A percentile compares a stretch with the other conserved stretches of the same genome.
Conservation (phyloP, 92 coral and sea anemone genomes). For the Parazoanthus swiftii region DNA sequence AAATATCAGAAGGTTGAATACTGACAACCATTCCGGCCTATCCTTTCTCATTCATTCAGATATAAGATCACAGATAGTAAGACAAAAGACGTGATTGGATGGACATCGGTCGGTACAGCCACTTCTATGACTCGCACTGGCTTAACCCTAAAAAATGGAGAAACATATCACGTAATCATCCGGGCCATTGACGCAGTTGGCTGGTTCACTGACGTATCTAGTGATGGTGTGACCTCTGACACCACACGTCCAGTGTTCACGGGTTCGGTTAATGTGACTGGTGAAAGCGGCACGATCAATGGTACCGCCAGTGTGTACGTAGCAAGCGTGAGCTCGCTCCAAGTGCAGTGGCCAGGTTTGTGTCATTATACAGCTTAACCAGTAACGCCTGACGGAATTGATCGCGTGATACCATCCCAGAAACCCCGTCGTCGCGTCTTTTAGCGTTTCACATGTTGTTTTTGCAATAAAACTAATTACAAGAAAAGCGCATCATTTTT, state of each 20-base stretch:
- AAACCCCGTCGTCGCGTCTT: too few species aligned
- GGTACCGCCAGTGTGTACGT: slow-evolving; percentile 27
- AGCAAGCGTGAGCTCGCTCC: slow-evolving; percentile 26
- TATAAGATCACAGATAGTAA: slow-evolving; percentile 70
- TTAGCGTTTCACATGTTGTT: too few species aligned
- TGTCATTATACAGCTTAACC: neutral
- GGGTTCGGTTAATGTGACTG: slow-evolving; percentile 29
- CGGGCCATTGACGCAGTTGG: slow-evolving; percentile 41
- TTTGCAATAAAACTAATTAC: too few species aligned
- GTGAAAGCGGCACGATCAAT: slow-evolving; percentile 5
- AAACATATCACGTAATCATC: slow-evolving; percentile 24
- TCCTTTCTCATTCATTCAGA: neutral
- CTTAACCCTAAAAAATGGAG: slow-evolving; percentile 41
- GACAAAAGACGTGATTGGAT: slow-evolving; percentile 51
- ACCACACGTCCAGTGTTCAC: slow-evolving; percentile 41
- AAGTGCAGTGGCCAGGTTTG: slow-evolving; percentile 45
- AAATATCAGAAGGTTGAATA: too few species aligned
- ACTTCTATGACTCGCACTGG: slow-evolving; percentile 62
- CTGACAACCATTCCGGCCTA: too few species aligned
- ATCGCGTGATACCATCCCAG: too few species aligned
- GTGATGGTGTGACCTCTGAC: slow-evolving; percentile 45
- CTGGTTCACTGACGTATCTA: slow-evolving; percentile 34
- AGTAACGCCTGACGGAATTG: too few species aligned
- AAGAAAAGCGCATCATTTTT: too few species aligned
- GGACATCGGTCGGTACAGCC: slow-evolving; percentile 77